Percentiles rank a stretch among this genome's conserved stretches.
phyloP scores from a whole-genome alignment of 92 coral and sea anemone genomes.

The Epizoanthus fatuus region DNA sequence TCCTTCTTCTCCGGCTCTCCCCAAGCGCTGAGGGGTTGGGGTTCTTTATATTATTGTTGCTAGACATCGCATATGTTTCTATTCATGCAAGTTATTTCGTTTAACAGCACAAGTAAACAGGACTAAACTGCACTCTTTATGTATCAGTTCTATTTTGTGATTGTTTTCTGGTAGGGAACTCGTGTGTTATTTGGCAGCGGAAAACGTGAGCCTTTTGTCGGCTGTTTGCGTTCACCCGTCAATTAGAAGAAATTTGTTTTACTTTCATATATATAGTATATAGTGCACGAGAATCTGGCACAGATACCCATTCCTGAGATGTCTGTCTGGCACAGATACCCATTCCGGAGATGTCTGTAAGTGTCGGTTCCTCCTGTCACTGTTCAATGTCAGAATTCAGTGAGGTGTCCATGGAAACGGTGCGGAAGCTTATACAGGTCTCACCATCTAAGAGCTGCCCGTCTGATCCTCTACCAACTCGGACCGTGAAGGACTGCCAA shows the following conservation, averaged over 20 bases:
- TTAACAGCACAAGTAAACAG: slow-evolving; percentile 33
- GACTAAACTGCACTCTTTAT: slow-evolving; percentile 13
- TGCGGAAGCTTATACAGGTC: too few species aligned
- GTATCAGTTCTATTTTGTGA: slow-evolving; percentile 31
- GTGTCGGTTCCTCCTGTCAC: too few species aligned
- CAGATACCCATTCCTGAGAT: too few species aligned
- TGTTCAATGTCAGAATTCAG: too few species aligned
- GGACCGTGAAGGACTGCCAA: too few species aligned
- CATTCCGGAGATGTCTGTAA: too few species aligned
- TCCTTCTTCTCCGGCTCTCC: neutral
- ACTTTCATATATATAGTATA: too few species aligned
- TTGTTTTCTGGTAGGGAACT: neutral
- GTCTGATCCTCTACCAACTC: too few species aligned
- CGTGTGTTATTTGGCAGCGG: slow-evolving; percentile 6
- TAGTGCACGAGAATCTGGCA: too few species aligned
- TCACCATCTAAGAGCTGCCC: too few species aligned
- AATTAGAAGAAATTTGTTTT: slow-evolving; percentile 27
- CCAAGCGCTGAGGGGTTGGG: neutral
- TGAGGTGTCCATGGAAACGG: too few species aligned
- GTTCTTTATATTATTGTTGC: slow-evolving; percentile 64
- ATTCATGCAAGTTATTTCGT: slow-evolving; percentile 28
- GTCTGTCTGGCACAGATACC: too few species aligned
- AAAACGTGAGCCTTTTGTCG: slow-evolving; percentile 4
- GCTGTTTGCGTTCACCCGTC: slow-evolving; percentile 12
- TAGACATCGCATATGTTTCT: slow-evolving; percentile 91